These are phyloP conservation scores for Misgurnus mizolepis DNA, from an alignment of 2,113 vertebrate genomes.

Conservation along the genomic window DNA sequence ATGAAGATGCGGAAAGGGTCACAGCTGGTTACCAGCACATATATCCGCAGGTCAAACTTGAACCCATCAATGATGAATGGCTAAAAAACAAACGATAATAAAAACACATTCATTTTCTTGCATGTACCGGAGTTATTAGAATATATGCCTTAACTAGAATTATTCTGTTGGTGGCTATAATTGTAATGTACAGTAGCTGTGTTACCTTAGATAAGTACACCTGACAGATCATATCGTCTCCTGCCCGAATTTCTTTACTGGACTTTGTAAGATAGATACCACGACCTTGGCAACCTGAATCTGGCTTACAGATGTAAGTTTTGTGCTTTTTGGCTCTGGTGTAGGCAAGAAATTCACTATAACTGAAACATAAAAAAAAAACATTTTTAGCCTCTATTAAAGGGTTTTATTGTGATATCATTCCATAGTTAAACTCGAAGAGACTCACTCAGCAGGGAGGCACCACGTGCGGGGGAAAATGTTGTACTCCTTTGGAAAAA, in stretches of 20 bases:
- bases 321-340: slow-evolving; percentile 76
- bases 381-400: neutral
- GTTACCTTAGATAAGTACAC: slow-evolving; percentile 81
- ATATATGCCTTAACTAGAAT: neutral
- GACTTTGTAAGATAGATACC: slow-evolving; percentile 79
- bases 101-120: neutral
- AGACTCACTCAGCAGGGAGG: slow-evolving; percentile 81
- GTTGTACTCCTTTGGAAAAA: slow-evolving; percentile 82
- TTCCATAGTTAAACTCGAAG: neutral
- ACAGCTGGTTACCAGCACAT: slow-evolving; percentile 81
- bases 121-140: neutral
- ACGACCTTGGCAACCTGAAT: slow-evolving; percentile 79
- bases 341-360: slow-evolving; percentile 76
- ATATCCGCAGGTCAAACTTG: slow-evolving; percentile 83
- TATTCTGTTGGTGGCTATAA: neutral
- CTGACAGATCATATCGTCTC: slow-evolving; percentile 83
- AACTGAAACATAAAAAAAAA: slow-evolving; percentile 60
- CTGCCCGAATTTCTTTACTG: slow-evolving; percentile 72
- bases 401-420: neutral
- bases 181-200: neutral
- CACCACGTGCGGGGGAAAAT: slow-evolving; percentile 85
- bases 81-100: slow-evolving; percentile 58
- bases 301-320: slow-evolving; percentile 81
- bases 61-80: slow-evolving; percentile 78
- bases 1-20: slow-evolving; percentile 81